Conservation (phyloP, 2,113 vertebrate genomes). For the Brevimyrus niger region DNA sequence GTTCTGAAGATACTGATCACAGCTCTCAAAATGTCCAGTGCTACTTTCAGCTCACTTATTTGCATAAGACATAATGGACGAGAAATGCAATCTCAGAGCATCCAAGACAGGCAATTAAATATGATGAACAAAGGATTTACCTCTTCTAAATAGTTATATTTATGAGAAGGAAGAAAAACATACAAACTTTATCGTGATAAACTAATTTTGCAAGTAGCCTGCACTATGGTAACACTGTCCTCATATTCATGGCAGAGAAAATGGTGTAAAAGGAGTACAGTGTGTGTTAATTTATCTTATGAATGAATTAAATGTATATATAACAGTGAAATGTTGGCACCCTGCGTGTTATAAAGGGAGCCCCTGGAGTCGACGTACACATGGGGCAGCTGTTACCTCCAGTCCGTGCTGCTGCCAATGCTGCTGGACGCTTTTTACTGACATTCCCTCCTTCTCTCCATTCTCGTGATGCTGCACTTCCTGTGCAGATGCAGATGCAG, state of each 20-base stretch:
- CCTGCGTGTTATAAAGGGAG: neutral
- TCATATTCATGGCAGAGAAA: neutral
- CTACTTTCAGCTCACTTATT: neutral
- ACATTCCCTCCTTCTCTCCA: conserved; percentile 40
- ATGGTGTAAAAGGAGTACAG: neutral
- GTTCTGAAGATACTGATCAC: neutral
- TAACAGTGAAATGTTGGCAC: neutral
- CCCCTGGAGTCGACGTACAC: neutral
- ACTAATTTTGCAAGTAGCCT: neutral
- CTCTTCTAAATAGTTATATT: neutral
- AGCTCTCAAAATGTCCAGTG: neutral
- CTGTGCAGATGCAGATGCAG: conserved; percentile 2
- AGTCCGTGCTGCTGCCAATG: conserved; percentile 48
- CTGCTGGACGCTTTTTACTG: conserved; percentile 65
- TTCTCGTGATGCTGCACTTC: conserved; percentile 1
- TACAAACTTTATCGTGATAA: neutral
- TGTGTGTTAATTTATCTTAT: too few species aligned
- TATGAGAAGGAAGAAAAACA: neutral
- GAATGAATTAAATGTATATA: neutral
- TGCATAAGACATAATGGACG: neutral
- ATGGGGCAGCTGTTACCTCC: conserved; percentile 48
- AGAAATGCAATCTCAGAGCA: neutral
- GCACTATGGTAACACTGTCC: neutral
- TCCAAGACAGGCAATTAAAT: neutral
- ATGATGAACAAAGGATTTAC: conserved; percentile 1